phyloP scores from a whole-genome alignment of 2,888 invertebrate species.

The Heteromyza rotundicornis region DNA sequence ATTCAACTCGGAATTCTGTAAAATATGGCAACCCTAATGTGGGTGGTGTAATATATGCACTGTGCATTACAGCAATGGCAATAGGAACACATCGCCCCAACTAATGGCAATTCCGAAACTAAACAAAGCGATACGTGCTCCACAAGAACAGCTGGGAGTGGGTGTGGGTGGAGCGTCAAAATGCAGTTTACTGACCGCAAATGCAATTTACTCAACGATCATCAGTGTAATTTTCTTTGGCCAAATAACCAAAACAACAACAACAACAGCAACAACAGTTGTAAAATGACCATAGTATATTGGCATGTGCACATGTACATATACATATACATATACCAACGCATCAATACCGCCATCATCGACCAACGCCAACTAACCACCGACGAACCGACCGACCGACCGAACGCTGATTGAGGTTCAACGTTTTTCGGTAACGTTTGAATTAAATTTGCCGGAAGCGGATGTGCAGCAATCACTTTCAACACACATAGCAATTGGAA shows the following conservation, averaged over 20 bases:
- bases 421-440: slow-evolving; percentile 32
- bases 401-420: neutral
- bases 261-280: slow-evolving; percentile 6
- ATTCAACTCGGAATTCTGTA: neutral
- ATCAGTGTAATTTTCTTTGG: slow-evolving; percentile 32
- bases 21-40: neutral
- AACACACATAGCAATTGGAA: neutral
- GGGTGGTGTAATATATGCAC: neutral
- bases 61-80: neutral
- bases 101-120: neutral
- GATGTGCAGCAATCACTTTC: neutral
- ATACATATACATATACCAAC: slow-evolving; percentile 14
- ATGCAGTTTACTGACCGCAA: slow-evolving; percentile 43
- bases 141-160: slow-evolving; percentile 10
- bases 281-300: slow-evolving; percentile 18
- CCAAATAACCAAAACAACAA: neutral
- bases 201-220: slow-evolving; percentile 54
- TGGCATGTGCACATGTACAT: slow-evolving; percentile 6
- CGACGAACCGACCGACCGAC: no score
- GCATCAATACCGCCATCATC: neutral
- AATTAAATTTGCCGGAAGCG: slow-evolving; percentile 45
- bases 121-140: neutral
- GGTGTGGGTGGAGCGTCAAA: no score
- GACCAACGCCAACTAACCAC: neutral
- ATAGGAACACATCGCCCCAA: neutral